phyloP scores from a whole-genome alignment of 2,113 vertebrate species.

The Propithecus coquereli region DNA sequence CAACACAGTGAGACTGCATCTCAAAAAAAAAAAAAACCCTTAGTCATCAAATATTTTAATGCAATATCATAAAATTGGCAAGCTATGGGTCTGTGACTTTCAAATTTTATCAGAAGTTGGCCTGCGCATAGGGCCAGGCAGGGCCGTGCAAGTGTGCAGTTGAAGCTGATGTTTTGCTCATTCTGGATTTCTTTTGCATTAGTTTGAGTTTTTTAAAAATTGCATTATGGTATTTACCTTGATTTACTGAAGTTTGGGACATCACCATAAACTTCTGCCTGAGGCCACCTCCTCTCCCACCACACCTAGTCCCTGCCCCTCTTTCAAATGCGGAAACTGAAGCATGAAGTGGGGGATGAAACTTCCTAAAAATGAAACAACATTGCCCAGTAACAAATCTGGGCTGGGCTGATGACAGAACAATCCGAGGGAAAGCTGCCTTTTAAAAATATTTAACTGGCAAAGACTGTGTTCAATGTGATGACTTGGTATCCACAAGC shows the following conservation, averaged over 20 bases:
- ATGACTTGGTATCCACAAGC: too few relatives aligned
- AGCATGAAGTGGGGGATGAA: not conserved
- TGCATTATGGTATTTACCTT: not conserved
- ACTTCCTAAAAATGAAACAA: not conserved
- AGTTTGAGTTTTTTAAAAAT: not conserved
- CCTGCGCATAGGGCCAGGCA: not conserved
- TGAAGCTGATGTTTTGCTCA: not conserved
- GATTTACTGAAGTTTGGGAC: not conserved
- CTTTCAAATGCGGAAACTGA: not conserved
- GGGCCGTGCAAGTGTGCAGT: fast-evolving
- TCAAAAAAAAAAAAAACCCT: too few relatives aligned
- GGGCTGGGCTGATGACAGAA: not conserved
- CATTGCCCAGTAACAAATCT: not conserved
- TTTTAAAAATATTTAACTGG: not conserved
- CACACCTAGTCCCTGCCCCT: not conserved
- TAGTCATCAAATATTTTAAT: not conserved
- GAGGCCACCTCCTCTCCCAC: not conserved
- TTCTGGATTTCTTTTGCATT: not conserved
- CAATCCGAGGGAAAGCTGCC: not conserved
- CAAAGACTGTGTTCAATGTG: too few relatives aligned
- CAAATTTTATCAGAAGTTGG: not conserved
- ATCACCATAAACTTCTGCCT: not conserved
- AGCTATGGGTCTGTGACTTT: not conserved
- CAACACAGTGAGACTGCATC: too few relatives aligned
- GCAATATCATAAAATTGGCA: not conserved